phyloP scores from a whole-genome alignment of 1,140 invertebrate species.

The Saccostrea cuccullata region DNA sequence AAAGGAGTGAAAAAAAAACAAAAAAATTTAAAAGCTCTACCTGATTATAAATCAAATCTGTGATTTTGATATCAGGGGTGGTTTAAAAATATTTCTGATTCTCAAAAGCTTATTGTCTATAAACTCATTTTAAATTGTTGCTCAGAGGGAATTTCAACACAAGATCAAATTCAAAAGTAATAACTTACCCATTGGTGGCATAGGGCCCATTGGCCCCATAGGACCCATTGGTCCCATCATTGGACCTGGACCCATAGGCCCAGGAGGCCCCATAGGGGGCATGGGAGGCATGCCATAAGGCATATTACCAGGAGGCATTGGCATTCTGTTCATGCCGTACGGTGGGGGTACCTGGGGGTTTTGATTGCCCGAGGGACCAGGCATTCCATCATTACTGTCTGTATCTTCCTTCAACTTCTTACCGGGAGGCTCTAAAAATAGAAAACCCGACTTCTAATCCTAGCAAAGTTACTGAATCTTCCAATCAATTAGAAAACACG shows the following conservation, averaged over 20 bases:
- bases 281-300: conserved; percentile 60
- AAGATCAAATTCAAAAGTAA: neutral
- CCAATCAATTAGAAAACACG: neutral
- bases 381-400: conserved; percentile 63
- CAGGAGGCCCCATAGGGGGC: conserved; percentile 64
- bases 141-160: too few species aligned
- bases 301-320: conserved; percentile 60
- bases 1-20: too few species aligned
- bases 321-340: conserved; percentile 51
- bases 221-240: conserved; percentile 73
- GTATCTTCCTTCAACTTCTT: conserved; percentile 68
- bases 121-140: too few species aligned
- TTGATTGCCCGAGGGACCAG: conserved; percentile 25
- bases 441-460: too few species aligned
- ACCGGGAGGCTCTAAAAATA: conserved; percentile 47
- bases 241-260: conserved; percentile 66
- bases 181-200: conserved; percentile 77
- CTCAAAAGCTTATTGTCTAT: too few species aligned
- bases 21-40: too few species aligned
- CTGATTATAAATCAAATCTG: too few species aligned
- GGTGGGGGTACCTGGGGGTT: conserved; percentile 17
- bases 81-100: too few species aligned
- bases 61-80: too few species aligned
- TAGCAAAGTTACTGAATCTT: too few species aligned
- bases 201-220: conserved; percentile 80